phyloP scores from a whole-genome alignment of 2,888 invertebrate species.

The Drosophila prostipennis region DNA sequence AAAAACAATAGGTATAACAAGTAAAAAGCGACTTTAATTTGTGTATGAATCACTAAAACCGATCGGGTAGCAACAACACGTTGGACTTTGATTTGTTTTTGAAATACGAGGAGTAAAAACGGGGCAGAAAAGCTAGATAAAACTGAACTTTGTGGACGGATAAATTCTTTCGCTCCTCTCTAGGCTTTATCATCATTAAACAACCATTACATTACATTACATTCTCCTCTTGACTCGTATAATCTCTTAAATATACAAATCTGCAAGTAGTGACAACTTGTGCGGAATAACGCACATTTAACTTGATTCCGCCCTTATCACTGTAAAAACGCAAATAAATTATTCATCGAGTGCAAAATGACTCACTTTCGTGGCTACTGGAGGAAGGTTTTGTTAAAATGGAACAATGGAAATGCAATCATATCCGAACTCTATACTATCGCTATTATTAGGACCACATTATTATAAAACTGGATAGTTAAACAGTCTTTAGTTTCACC shows the following conservation, averaged over 20 bases:
- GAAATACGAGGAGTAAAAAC: not conserved
- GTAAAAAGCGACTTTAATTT: not conserved
- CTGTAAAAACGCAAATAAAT: not conserved
- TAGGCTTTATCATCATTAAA: not conserved
- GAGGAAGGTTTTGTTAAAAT: not conserved
- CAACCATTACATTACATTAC: not conserved
- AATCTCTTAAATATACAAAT: not conserved
- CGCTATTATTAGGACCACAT: no score
- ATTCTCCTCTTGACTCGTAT: not conserved
- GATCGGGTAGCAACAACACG: not conserved
- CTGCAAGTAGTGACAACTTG: no score
- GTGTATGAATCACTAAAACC: not conserved
- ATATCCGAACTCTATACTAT: not conserved
- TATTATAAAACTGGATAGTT: no score
- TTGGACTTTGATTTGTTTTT: not conserved
- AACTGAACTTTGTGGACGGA: not conserved
- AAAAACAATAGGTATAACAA: not conserved
- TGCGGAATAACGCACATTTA: not conserved
- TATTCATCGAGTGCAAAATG: conserved; percentile 7
- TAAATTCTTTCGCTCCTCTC: not conserved
- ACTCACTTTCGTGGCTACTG: conserved; percentile 2
- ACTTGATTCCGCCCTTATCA: conserved; percentile 3
- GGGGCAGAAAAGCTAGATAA: not conserved
- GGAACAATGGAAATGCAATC: not conserved
- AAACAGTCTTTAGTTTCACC: no score